Base-by-base conservation (phyloP, 2,888 invertebrate species). In the Liodrosophila aerea region DNA sequence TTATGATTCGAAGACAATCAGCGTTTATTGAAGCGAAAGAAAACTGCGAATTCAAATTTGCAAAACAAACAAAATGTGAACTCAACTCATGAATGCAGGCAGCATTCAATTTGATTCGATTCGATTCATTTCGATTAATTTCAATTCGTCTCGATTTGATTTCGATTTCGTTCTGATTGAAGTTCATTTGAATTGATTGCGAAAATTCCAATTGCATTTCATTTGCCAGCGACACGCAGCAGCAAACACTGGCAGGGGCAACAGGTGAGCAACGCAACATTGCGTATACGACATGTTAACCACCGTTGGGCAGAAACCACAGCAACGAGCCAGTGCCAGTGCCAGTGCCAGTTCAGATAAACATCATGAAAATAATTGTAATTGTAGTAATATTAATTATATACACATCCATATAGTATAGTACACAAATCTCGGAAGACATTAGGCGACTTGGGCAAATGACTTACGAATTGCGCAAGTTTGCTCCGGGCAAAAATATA, bases 391-490 rank as follows among this genome's bases (percentile, higher is more conserved):
- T 54, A 47, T 46, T 54, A 49, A 49, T 16, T 31, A 40, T 53
- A n/a, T n/a, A n/a, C n/a, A n/a, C n/a, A n/a, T n/a, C n/a, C n/a
- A n/a, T n/a, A n/a, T n/a, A n/a, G 33, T 56, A 34, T 9, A 63
- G 36, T 53, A 33, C 64, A 27, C 8, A 69, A 63, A 40, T 66
- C 50, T 37, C 27, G 2, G 49, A 41, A 41, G 15, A 9, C 37
- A 37, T 5, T 40, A 13, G 11, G 16, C 50, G 56, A 45, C 30
- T 22, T 18, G 22, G 27, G 18, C 40, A 33, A 64, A 67, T 64
- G 40, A 51, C 51, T 44, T 40, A 47, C 44, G 57, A 67, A 64
- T 63, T 69, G 51, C 57, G 47, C 51, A 52, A 44, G 49, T 36
- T 36, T 29, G 40, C 15, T n/a, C 16, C 12, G 12, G 16, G 40